Evolutionary conservation across 2,888 invertebrate genomes (phyloP).

Genomic region (Lagria hirta): DNA sequence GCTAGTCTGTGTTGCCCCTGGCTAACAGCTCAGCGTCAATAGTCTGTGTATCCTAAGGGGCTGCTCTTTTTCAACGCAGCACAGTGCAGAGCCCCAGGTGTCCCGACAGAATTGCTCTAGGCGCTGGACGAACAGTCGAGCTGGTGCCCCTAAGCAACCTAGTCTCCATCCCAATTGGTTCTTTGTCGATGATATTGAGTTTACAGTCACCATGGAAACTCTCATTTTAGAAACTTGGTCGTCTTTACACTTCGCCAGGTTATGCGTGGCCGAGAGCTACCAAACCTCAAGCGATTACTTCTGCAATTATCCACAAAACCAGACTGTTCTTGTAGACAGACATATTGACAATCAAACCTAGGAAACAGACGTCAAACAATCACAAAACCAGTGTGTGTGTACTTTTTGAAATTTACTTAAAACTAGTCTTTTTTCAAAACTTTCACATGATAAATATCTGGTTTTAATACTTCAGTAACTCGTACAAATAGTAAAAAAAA

Average conservation of each 20-base stretch:
- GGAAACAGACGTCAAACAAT: too few species aligned
- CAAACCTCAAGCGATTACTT: constrained; percentile 5
- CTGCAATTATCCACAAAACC: constrained; percentile 22
- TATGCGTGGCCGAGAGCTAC: constrained; percentile 18
- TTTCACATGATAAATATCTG: too few species aligned
- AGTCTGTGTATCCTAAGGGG: constrained; percentile 35
- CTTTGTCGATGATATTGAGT: constrained; percentile 50
- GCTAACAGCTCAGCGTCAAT: constrained; percentile 18
- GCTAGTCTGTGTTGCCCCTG: constrained; percentile 4
- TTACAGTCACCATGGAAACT: constrained; percentile 47
- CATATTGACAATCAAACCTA: too few species aligned
- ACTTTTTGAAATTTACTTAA: too few species aligned
- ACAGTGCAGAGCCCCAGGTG: constrained; percentile 45
- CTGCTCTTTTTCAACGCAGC: constrained; percentile 43
- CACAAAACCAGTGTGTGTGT: too few species aligned
- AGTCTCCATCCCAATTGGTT: constrained; percentile 46
- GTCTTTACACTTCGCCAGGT: constrained; percentile 27
- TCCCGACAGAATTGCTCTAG: constrained; percentile 37
- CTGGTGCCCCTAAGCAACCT: constrained; percentile 30
- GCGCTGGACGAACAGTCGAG: constrained; percentile 40
- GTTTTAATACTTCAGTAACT: too few species aligned
- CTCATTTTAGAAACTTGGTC: constrained; percentile 35
- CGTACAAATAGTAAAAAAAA: too few species aligned
- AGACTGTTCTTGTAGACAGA: too few species aligned
- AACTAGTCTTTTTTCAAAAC: too few species aligned